Percentiles rank a stretch among this genome's conserved stretches.
Evolutionary conservation across 1,140 invertebrate species (phyloP).

Genomic region (Ganaspis sp.): DNA sequence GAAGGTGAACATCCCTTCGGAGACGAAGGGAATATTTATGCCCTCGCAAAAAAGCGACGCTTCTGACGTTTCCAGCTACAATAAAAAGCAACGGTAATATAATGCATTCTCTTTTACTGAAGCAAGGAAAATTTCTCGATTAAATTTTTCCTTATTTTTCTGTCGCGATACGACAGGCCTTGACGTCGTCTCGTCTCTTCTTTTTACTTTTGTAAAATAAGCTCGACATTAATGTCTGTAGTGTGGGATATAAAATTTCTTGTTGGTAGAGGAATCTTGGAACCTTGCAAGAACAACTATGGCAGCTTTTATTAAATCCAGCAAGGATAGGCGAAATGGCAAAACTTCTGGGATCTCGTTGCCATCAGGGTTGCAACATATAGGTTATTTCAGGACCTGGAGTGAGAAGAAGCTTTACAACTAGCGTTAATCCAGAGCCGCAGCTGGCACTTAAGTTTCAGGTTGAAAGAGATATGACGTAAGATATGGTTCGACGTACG

Average conservation of each 20-base stretch:
- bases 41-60: constrained; percentile 37
- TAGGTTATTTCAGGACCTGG: neutral
- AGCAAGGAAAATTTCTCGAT: constrained; percentile 14
- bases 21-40: constrained; percentile 36
- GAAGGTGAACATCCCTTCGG: neutral
- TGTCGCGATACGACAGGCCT: constrained; percentile 8
- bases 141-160: constrained; percentile 28
- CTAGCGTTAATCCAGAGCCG: constrained; percentile 8
- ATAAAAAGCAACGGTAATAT: constrained; percentile 1
- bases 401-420: neutral
- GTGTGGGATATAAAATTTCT: constrained; percentile 18
- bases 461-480: constrained; percentile 21
- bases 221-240: constrained; percentile 22
- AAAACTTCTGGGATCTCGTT: constrained; percentile 22
- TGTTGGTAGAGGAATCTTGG: neutral
- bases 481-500: neutral
- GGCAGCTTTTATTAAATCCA: constrained; percentile 41
- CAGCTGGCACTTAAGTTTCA: constrained; percentile 3
- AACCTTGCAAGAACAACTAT: constrained; percentile 10
- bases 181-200: neutral
- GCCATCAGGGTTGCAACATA: constrained; percentile 21
- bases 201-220: neutral
- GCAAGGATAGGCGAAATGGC: constrained; percentile 19
- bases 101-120: neutral
- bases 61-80: neutral